Conservation (phyloP, 2,797 vertebrate species). For the Hyperoplus immaculatus region DNA sequence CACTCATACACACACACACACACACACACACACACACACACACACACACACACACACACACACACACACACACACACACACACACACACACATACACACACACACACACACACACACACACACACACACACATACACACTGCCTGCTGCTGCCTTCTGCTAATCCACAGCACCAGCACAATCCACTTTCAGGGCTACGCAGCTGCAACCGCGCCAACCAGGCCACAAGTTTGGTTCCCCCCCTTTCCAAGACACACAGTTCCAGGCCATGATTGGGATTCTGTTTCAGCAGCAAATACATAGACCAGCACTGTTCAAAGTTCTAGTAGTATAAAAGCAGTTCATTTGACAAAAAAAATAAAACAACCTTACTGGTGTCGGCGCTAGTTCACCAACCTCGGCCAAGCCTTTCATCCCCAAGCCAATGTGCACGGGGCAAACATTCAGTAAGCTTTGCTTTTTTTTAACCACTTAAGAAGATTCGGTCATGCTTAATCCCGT, state of each 20-base stretch:
- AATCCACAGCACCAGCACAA: slow-evolving; percentile 79
- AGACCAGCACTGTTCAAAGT: slow-evolving; percentile 70
- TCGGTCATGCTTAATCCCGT: slow-evolving; percentile 81
- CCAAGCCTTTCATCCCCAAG: slow-evolving; percentile 84
- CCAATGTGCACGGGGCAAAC: slow-evolving; percentile 81
- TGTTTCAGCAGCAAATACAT: slow-evolving; percentile 68
- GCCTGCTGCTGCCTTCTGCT: slow-evolving; percentile 68
- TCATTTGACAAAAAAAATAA: slow-evolving; percentile 72
- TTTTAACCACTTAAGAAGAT: slow-evolving; percentile 81
- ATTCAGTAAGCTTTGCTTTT: slow-evolving; percentile 79
- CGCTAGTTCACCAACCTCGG: slow-evolving; percentile 73
- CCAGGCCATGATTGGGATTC: slow-evolving; percentile 70
- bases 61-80: no score
- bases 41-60: background rate
- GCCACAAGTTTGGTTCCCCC: slow-evolving; percentile 74
- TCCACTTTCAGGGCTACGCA: slow-evolving; percentile 76
- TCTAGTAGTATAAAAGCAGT: slow-evolving; percentile 71
- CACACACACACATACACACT: background rate
- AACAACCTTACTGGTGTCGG: slow-evolving; percentile 66
- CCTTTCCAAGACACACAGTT: slow-evolving; percentile 74
- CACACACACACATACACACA: no score
- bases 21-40: slow-evolving; percentile 36
- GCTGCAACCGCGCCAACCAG: slow-evolving; percentile 72
- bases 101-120: no score
- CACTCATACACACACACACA: slow-evolving; percentile 31